Evolutionary conservation across 2,113 vertebrate species (phyloP).

Genomic region (Syrrhaptes paradoxus): DNA sequence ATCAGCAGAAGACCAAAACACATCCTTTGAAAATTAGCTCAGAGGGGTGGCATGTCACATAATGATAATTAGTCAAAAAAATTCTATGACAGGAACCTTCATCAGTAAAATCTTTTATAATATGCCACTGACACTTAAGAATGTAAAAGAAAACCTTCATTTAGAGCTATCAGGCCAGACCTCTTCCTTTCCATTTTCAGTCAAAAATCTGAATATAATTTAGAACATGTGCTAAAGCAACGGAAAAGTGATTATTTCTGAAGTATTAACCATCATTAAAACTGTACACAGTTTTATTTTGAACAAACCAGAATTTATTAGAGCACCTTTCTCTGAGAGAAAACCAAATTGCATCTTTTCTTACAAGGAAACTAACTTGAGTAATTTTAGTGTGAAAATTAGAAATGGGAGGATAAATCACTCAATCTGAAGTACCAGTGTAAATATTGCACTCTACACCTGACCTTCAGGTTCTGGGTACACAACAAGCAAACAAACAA

Average conservation of each 20-base stretch:
- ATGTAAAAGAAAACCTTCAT: neutral
- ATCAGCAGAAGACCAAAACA: neutral
- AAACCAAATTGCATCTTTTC: neutral
- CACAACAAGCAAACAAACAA: neutral
- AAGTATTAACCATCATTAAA: neutral
- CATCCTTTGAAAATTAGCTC: slow-evolving; percentile 46
- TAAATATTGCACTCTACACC: neutral
- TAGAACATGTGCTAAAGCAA: neutral
- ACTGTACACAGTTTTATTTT: neutral
- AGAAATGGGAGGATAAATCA: neutral
- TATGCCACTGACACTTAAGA: slow-evolving; percentile 39
- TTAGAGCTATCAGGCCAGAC: neutral
- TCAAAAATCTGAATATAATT: neutral
- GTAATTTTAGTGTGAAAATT: neutral
- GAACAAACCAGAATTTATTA: neutral
- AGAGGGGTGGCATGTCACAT: slow-evolving; percentile 7
- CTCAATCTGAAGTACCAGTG: neutral
- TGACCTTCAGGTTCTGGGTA: neutral
- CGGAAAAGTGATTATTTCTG: neutral
- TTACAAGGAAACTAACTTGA: neutral
- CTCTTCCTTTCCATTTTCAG: neutral
- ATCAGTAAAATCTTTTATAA: slow-evolving; percentile 38
- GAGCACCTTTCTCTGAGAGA: neutral
- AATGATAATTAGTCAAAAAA: slow-evolving; percentile 50
- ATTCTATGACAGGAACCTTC: slow-evolving; percentile 52